phyloP scores from a whole-genome alignment of 2,888 invertebrate species.

The Euzetes globulus region DNA sequence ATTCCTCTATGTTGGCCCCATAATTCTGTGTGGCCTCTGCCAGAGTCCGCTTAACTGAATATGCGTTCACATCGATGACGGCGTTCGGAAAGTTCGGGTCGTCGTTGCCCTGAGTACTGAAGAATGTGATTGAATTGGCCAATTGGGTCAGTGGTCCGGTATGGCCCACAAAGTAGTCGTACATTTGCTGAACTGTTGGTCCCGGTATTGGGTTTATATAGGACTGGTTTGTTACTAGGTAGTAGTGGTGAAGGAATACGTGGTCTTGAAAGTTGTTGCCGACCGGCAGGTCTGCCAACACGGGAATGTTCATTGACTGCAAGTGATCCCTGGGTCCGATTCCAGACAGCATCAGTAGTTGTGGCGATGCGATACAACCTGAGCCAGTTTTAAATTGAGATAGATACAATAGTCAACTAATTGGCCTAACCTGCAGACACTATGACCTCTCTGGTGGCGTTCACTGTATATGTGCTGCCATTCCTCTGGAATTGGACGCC shows the following conservation, averaged over 20 bases:
- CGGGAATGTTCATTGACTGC: conserved; percentile 13
- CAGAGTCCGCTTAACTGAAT: conserved; percentile 22
- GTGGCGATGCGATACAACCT: conserved; percentile 32
- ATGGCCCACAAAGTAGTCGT: conserved; percentile 15
- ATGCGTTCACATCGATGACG: conserved; percentile 30
- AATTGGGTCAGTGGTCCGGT: conserved; percentile 25
- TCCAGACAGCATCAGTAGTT: conserved; percentile 30
- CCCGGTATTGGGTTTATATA: conserved; percentile 14
- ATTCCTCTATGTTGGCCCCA: conserved; percentile 9
- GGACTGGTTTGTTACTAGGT: neutral
- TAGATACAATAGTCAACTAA: too few relatives aligned
- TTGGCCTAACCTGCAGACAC: conserved; percentile 30
- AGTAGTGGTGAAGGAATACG: conserved; percentile 30
- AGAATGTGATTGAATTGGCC: conserved; percentile 31
- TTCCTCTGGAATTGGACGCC: conserved; percentile 26
- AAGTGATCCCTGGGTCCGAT: conserved; percentile 30
- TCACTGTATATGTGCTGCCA: conserved; percentile 12
- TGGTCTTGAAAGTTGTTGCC: conserved; percentile 32
- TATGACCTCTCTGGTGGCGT: conserved; percentile 28
- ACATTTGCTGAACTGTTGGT: conserved; percentile 28
- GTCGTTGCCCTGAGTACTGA: conserved; percentile 16
- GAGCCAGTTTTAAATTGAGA: too few relatives aligned
- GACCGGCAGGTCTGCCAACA: conserved; percentile 27
- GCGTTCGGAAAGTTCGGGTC: conserved; percentile 25
- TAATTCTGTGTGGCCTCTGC: neutral